Base-by-base conservation (phyloP, 2,797 vertebrate genomes). In the Geotrypetes seraphini region DNA sequence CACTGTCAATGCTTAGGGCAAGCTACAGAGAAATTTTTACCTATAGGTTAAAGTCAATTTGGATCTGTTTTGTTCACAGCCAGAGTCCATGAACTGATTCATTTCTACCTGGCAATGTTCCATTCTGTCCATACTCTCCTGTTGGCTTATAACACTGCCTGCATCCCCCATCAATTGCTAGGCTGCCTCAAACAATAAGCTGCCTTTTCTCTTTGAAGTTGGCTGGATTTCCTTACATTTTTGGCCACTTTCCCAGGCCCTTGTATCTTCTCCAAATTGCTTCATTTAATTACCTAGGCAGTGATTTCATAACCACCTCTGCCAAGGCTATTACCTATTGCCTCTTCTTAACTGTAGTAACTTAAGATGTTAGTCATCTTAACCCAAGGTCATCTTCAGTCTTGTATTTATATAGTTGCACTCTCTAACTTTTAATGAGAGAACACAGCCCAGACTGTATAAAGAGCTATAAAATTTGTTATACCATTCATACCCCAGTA, bases 231-330 rank as follows among this genome's bases (percentile, higher is more conserved):
- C 60, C 43, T 30, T 22, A 14, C 34, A 65, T 45, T 45, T 31
- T 71, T 80, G 74, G 76, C 60, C 41, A 12, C 12, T 57, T 70
- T 80, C 73, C 73, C 61, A 69, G 63, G 42, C 21, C 65, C 31
- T 12, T 49, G 42, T 40, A 43, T 65, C 33, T 46, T 64, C 21
- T 51, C 40, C 39, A 29, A 36, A 45, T 45, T 41, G 38, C 42
- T 54, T 37, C 39, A 54, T 42, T 66, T 73, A 73, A 79, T 82
- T 73, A 70, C 60, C 65, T 71, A 35, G 24, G 16, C 33, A 52
- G 53, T 32, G 36, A 62, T 69, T 73, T 75, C 62, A 72, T 71
- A 47, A 48, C 53, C 45, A 61, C 59, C 43, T 59, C 58, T 47
- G 55, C 3, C 4, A 67, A 47, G 28, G 10, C 30, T 39, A 38